Percentiles rank a stretch among this genome's conserved stretches.
Evolutionary conservation across 2,888 invertebrate species (phyloP).

Genomic region (Atethmia centrago): DNA sequence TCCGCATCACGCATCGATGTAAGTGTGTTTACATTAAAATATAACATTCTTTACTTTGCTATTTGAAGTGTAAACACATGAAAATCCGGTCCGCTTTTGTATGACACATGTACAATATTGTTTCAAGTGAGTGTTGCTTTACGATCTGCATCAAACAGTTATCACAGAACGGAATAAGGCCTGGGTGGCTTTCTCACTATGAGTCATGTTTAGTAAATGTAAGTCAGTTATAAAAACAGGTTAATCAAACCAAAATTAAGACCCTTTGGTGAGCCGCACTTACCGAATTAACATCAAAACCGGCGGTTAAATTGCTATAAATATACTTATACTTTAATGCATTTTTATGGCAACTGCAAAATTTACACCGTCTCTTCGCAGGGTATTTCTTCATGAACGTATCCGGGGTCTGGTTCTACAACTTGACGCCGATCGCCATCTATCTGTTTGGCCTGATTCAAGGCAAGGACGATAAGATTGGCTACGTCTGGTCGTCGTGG

Average conservation of each 20-base stretch:
- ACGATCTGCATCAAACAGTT: slow-evolving; percentile 17
- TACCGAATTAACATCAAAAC: slow-evolving; percentile 14
- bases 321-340: neutral
- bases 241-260: slow-evolving; percentile 27
- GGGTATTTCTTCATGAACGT: slow-evolving; percentile 83
- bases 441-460: slow-evolving; percentile 77
- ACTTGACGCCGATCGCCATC: slow-evolving; percentile 81
- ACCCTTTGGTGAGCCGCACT: neutral
- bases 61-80: slow-evolving; percentile 25
- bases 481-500: slow-evolving; percentile 86
- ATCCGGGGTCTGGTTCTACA: slow-evolving; percentile 84
- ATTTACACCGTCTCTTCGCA: slow-evolving; percentile 58
- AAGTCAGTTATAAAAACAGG: slow-evolving; percentile 20
- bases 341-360: neutral
- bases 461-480: slow-evolving; percentile 75
- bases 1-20: slow-evolving; percentile 82
- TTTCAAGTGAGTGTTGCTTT: slow-evolving; percentile 6
- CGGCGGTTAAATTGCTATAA: neutral
- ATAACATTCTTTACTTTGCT: slow-evolving; percentile 38
- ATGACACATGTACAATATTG: neutral
- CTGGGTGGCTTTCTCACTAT: slow-evolving; percentile 18
- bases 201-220: slow-evolving; percentile 15
- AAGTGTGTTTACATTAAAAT: slow-evolving; percentile 58
- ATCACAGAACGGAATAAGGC: neutral
- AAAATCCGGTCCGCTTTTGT: slow-evolving; percentile 2